phyloP scores from a whole-genome alignment of 2,797 vertebrate genomes.

The Melanotaenia trifasciata region DNA sequence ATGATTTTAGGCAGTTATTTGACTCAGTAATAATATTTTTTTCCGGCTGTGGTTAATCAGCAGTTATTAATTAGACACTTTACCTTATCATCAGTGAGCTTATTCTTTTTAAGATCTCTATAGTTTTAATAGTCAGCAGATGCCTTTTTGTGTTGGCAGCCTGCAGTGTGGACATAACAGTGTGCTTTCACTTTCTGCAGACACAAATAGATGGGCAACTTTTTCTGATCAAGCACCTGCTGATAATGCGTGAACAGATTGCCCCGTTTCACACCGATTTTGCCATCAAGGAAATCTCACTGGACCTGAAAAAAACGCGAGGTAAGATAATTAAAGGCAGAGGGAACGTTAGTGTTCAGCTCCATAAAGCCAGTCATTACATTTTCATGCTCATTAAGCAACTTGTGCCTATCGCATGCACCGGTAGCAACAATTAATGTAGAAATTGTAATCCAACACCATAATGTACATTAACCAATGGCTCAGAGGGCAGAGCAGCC shows the following conservation, averaged over 20 bases:
- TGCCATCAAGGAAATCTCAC: slow-evolving; percentile 99
- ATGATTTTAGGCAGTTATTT: slow-evolving; percentile 38
- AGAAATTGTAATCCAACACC: slow-evolving; percentile 78
- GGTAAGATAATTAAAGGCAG: slow-evolving; percentile 87
- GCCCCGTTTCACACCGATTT: slow-evolving; percentile 99
- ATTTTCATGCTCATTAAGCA: slow-evolving; percentile 79
- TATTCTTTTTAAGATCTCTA: slow-evolving; percentile 54
- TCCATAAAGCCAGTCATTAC: slow-evolving; percentile 80
- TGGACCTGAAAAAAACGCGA: slow-evolving; percentile 99
- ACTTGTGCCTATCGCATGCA: slow-evolving; percentile 78
- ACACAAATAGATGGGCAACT: slow-evolving; percentile 96
- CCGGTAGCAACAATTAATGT: slow-evolving; percentile 79
- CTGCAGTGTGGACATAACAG: slow-evolving; percentile 69
- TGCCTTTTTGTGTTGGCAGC: slow-evolving; percentile 71
- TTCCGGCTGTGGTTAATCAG: slow-evolving; percentile 62
- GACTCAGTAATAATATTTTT: slow-evolving; percentile 47
- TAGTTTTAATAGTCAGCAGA: slow-evolving; percentile 63
- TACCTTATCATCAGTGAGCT: slow-evolving; percentile 59
- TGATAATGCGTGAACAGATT: slow-evolving; percentile 99
- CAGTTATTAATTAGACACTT: slow-evolving; percentile 70
- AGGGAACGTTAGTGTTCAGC: slow-evolving; percentile 73
- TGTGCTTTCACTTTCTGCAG: slow-evolving; percentile 84
- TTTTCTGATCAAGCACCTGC: slow-evolving; percentile 99
- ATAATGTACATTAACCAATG: slow-evolving; percentile 77
- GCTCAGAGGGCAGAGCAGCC: slow-evolving; percentile 69